Conservation (phyloP, 2,797 vertebrate species). For the Pampus argenteus region DNA sequence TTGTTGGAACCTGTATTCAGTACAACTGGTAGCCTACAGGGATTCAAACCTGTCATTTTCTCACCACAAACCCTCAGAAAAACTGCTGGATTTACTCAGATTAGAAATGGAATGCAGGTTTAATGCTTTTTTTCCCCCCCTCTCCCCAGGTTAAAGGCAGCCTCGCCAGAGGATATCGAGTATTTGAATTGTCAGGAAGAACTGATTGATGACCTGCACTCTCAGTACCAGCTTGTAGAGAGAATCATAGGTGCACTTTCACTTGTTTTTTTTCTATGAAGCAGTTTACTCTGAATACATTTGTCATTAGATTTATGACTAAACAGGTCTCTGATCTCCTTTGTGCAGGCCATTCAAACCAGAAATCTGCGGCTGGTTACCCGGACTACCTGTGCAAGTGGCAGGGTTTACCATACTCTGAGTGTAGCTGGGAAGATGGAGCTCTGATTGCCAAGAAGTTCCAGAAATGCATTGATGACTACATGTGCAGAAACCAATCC, state of each 20-base stretch:
- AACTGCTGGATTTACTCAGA: background rate
- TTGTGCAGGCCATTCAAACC: constrained; percentile 95
- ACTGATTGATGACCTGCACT: constrained; percentile 95
- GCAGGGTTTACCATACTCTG: constrained; percentile 97
- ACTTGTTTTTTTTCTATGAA: background rate
- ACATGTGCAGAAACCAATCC: constrained; percentile 95
- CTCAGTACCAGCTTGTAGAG: constrained; percentile 98
- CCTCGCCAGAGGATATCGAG: constrained; percentile 98
- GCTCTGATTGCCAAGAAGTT: constrained; percentile 95
- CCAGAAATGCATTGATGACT: constrained; percentile 93
- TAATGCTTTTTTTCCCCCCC: background rate
- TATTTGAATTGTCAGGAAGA: constrained; percentile 99
- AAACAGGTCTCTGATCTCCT: background rate
- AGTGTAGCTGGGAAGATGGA: constrained; percentile 99
- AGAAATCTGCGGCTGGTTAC: constrained; percentile 96
- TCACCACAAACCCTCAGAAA: background rate
- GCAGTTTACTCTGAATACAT: background rate
- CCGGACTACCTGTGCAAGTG: constrained; percentile 99
- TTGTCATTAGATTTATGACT: background rate
- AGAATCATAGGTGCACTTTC: constrained; percentile 92
- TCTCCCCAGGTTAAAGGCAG: constrained; percentile 90
- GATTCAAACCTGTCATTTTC: background rate
- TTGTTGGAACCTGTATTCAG: background rate
- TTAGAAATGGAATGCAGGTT: background rate
- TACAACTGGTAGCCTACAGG: background rate